phyloP scores from a whole-genome alignment of 2,113 vertebrate genomes.

The Petrocephalus microphthalmus region DNA sequence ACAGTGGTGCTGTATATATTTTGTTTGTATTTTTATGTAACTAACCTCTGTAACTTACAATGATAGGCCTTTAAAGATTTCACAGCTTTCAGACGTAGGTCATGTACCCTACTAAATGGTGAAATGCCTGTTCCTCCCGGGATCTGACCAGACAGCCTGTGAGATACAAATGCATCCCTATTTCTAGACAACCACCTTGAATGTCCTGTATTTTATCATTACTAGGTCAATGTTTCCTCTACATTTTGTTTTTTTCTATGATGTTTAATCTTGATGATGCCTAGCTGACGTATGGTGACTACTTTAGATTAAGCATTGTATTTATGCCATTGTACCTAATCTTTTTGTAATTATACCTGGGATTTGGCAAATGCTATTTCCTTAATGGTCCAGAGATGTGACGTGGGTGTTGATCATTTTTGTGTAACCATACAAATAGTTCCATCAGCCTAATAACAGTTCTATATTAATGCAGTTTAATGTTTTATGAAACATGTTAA shows the following conservation, averaged over 20 bases:
- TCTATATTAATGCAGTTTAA: no score
- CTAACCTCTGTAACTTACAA: not conserved
- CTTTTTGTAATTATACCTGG: not conserved
- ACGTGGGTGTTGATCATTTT: not conserved
- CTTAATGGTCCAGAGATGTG: not conserved
- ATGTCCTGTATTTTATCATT: not conserved
- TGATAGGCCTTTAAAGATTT: not conserved
- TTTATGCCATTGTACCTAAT: not conserved
- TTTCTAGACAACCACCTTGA: constrained; percentile 19
- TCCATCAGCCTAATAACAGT: not conserved
- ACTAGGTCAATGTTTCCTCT: not conserved
- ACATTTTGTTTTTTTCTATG: not conserved
- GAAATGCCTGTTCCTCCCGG: not conserved
- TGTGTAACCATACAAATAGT: not conserved
- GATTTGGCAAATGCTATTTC: not conserved
- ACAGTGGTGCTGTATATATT: not conserved
- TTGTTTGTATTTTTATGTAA: not conserved
- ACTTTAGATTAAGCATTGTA: not conserved
- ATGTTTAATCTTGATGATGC: not conserved
- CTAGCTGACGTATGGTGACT: not conserved
- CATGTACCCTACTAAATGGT: not conserved
- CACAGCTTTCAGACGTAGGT: not conserved
- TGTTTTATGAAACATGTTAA: not conserved
- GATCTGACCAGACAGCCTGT: not conserved
- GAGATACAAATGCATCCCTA: not conserved